phyloP scores from a whole-genome alignment of 2,113 vertebrate species.

The Eleginops maclovinus region DNA sequence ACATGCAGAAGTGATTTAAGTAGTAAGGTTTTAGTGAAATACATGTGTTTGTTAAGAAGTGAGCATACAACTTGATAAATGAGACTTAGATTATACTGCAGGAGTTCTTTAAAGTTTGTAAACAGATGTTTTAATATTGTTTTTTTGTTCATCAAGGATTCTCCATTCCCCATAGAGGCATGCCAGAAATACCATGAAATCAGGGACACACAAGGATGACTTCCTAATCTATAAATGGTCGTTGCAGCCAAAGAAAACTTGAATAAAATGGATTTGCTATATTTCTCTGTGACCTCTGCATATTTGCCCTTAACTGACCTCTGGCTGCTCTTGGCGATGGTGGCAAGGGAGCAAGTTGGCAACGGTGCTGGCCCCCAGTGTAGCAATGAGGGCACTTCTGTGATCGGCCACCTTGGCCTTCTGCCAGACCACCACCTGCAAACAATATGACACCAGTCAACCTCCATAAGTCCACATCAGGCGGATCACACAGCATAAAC shows the following conservation, averaged over 20 bases:
- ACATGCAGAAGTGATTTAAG: no score
- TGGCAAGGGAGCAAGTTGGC: conserved; percentile 89
- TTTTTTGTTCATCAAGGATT: no score
- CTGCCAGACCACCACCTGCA: conserved; percentile 94
- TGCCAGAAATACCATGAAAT: no score
- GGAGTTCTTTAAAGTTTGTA: no score
- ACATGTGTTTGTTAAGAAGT: no score
- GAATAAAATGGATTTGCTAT: background rate
- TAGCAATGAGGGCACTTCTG: conserved; percentile 91
- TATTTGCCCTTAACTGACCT: conserved; percentile 84
- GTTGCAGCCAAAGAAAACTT: background rate
- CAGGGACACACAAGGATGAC: no score
- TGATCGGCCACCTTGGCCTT: conserved; percentile 91
- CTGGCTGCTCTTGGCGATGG: conserved; percentile 87
- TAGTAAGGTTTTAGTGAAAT: no score
- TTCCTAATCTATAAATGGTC: background rate
- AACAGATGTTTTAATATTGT: no score
- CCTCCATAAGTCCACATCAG: conserved; percentile 39
- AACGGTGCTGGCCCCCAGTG: conserved; percentile 88
- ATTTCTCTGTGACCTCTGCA: conserved; percentile 6
- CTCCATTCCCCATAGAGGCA: no score
- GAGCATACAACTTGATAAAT: no score
- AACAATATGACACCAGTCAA: conserved; percentile 81
- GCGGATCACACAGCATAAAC: conserved; percentile 57
- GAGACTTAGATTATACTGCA: no score